These are phyloP conservation scores for Emys orbicularis DNA, from an alignment of 2,797 vertebrate genomes.

Conservation along the genomic window DNA sequence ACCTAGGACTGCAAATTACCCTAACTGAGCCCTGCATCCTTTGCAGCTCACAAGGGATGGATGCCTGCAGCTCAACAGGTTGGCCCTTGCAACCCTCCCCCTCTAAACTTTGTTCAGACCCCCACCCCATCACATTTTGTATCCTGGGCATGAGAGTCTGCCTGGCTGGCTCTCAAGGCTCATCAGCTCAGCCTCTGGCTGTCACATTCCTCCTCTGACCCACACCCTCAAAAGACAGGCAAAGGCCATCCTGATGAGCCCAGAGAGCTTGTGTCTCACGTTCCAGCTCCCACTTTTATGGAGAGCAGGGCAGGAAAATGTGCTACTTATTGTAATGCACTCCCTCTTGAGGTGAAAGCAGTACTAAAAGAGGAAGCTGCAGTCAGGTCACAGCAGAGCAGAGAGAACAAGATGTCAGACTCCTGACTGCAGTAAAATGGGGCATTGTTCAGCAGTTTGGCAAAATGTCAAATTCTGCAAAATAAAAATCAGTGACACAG, in stretches of 20 bases:
- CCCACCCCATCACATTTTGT: not conserved
- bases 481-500: not conserved
- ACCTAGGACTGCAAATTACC: accelerated
- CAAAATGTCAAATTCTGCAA: constrained; percentile 18
- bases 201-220: not conserved
- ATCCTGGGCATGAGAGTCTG: not conserved
- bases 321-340: not conserved
- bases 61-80: not conserved
- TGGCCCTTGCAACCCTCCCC: not conserved
- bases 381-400: not conserved
- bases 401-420: constrained; percentile 64
- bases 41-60: not conserved
- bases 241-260: not conserved
- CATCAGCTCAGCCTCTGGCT: not conserved
- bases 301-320: not conserved
- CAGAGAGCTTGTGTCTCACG: not conserved
- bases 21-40: not conserved
- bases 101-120: not conserved
- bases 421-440: constrained; percentile 65
- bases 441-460: constrained; percentile 56
- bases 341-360: not conserved
- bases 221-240: accelerated
- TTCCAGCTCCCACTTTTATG: not conserved
- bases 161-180: not conserved
- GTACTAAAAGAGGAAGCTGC: not conserved